phyloP scores from a whole-genome alignment of 2,888 invertebrate species.

The Cryptocephalus primarius region DNA sequence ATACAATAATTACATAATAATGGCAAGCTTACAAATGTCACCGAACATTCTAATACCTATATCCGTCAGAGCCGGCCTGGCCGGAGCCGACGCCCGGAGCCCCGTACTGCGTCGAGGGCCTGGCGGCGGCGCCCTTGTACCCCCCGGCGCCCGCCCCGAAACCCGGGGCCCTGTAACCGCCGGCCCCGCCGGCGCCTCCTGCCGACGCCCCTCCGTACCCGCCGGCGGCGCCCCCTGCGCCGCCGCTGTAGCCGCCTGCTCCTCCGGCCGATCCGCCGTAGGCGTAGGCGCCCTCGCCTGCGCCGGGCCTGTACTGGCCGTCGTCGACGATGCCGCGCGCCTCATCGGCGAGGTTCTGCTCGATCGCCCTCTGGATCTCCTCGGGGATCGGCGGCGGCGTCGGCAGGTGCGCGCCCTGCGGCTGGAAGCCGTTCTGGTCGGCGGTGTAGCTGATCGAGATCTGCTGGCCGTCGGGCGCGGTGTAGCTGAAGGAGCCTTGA shows the following conservation, averaged over 20 bases:
- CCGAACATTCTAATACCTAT: slow-evolving; percentile 17
- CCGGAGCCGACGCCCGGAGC: slow-evolving; percentile 16
- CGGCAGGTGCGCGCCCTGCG: slow-evolving; percentile 45
- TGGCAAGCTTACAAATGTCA: slow-evolving; percentile 8
- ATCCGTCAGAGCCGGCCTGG: slow-evolving; percentile 16
- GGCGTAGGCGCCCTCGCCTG: slow-evolving; percentile 13
- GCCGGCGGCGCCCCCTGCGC: slow-evolving; percentile 6
- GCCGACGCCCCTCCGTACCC: slow-evolving; percentile 2
- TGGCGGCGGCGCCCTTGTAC: slow-evolving; percentile 5
- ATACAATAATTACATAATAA: slow-evolving; percentile 11
- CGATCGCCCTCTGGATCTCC: slow-evolving; percentile 38
- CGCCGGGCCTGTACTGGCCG: slow-evolving; percentile 21
- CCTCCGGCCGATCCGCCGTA: slow-evolving; percentile 8
- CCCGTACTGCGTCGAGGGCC: slow-evolving; percentile 14
- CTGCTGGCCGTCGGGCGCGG: slow-evolving; percentile 27
- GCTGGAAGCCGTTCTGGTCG: slow-evolving; percentile 46
- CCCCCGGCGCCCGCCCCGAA: slow-evolving; percentile 1
- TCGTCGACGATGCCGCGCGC: slow-evolving; percentile 23
- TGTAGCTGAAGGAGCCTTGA: slow-evolving; percentile 26
- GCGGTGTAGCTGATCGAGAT: slow-evolving; percentile 43
- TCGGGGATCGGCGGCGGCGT: slow-evolving; percentile 50
- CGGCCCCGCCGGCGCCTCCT: slow-evolving; percentile 7
- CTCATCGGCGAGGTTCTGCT: slow-evolving; percentile 25
- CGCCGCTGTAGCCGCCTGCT: slow-evolving; percentile 7
- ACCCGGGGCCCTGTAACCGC: slow-evolving; percentile 3